Evolutionary conservation across 2,797 vertebrate species (phyloP).

Genomic region (Channa striata): DNA sequence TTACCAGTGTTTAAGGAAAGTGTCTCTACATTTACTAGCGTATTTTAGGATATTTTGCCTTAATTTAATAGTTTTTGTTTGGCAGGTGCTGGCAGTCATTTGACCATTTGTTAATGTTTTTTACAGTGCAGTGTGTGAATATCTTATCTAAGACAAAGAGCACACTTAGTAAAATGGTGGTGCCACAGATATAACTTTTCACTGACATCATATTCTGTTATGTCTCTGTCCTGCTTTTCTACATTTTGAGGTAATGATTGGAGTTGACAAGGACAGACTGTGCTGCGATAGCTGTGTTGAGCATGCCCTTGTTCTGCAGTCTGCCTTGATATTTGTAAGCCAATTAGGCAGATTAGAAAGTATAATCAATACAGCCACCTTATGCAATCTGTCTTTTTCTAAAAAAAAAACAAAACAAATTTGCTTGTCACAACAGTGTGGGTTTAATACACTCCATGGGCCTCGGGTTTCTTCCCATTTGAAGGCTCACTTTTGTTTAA

Average conservation of each 20-base stretch:
- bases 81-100: no score
- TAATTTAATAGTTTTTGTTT: no score
- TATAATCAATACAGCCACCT: constrained; percentile 60
- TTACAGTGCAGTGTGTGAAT: background rate
- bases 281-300: constrained; percentile 41
- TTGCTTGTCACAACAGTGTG: constrained; percentile 10
- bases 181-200: constrained; percentile 20
- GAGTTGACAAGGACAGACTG: constrained; percentile 64
- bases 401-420: constrained; percentile 24
- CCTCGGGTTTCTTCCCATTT: background rate
- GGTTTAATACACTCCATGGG: constrained; percentile 4
- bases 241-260: constrained; percentile 40
- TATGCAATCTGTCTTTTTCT: constrained; percentile 30
- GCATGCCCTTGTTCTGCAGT: constrained; percentile 55
- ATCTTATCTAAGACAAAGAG: background rate
- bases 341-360: constrained; percentile 72
- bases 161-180: constrained; percentile 25
- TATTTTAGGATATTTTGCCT: no score
- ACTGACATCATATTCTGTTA: constrained; percentile 39
- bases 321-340: constrained; percentile 60
- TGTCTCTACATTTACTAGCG: no score
- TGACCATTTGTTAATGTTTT: no score
- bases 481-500: background rate
- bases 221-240: constrained; percentile 18
- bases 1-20: no score